Evolutionary conservation across 2,113 vertebrate genomes (phyloP).

Genomic region (Hyperopisus bebe): DNA sequence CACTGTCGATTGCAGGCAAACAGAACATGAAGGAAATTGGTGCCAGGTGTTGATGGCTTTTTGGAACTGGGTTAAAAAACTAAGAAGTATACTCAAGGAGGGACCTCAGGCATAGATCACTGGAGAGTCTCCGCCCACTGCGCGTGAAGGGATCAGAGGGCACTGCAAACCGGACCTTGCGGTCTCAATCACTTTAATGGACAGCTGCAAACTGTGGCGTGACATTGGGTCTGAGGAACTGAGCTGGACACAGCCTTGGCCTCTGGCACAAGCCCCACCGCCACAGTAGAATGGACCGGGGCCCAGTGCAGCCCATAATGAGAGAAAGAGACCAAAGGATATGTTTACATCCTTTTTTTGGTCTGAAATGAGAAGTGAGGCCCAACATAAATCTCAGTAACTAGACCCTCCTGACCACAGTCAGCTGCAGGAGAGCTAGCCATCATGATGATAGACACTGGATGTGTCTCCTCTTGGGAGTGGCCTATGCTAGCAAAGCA

Average conservation of each 20-base stretch:
- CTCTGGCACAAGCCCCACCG: not conserved
- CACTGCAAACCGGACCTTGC: not conserved
- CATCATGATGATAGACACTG: not conserved
- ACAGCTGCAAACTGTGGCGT: not conserved
- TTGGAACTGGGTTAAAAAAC: not conserved
- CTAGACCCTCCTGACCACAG: not conserved
- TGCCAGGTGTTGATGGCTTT: not conserved
- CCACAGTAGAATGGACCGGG: not conserved
- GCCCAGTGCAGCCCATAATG: not conserved
- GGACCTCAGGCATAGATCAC: not conserved
- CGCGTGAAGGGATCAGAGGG: not conserved
- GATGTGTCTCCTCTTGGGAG: not conserved
- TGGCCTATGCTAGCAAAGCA: not conserved
- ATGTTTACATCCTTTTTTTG: conserved; percentile 11
- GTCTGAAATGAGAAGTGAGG: not conserved
- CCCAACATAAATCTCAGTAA: conserved; percentile 6
- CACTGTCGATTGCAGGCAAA: conserved; percentile 6
- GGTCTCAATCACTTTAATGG: not conserved
- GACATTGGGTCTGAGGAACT: not conserved
- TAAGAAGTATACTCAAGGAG: not conserved
- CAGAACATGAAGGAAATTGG: not conserved
- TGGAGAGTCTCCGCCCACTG: not conserved
- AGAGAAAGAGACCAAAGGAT: not conserved
- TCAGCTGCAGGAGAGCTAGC: not conserved
- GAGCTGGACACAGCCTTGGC: not conserved